Base-by-base conservation (phyloP, 2,888 invertebrate genomes). In the Coenonympha arcania region DNA sequence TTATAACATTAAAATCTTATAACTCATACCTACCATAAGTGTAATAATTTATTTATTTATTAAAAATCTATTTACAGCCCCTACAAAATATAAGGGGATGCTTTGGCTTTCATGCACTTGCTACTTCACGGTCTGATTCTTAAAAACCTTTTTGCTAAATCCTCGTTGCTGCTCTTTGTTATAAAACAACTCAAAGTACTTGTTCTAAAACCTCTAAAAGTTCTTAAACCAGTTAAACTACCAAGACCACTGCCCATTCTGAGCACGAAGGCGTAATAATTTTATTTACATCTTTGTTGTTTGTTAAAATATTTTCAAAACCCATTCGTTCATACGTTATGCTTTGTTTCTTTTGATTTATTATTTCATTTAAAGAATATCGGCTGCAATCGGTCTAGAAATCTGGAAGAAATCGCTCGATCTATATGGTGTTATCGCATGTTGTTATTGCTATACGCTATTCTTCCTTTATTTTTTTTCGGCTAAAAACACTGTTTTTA, bases 41-140 rank as follows among this genome's bases (percentile, higher is more conserved):
- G n/a, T n/a, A n/a, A n/a, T n/a, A n/a, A n/a, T n/a, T n/a, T 28
- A 13, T 16, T n/a, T 44, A 8, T n/a, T 34, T n/a, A 8, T 44
- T 16, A 8, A 6, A 4, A n/a, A 3, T 26, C 8, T 9, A 26
- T 15, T 24, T 6, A 16, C 33, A 18, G 26, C 16, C 33, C 22
- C 16, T 16, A 4, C 5, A 26, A n/a, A 24, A 24, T 4, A 6
- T 24, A 8, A 28, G 41, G 31, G 36, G 20, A 24, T 31, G 34
- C 22, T 44, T 42, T 40, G 22, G 34, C 22, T 44, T 42, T 40
- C 46, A 36, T 9, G 48, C 31, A 40, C 11, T 39, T n/a, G 11
- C 20, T 26, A 39, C 46, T 54, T 50, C 43, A 57, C 36, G 43
- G 40, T 50, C 49, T 50, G 47, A 43, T 57, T 55, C 33, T 28